Evolutionary conservation across 2,113 vertebrate species (phyloP), one percentile per base, ranked within the genome.

Genomic region (Holacanthus passer): DNA sequence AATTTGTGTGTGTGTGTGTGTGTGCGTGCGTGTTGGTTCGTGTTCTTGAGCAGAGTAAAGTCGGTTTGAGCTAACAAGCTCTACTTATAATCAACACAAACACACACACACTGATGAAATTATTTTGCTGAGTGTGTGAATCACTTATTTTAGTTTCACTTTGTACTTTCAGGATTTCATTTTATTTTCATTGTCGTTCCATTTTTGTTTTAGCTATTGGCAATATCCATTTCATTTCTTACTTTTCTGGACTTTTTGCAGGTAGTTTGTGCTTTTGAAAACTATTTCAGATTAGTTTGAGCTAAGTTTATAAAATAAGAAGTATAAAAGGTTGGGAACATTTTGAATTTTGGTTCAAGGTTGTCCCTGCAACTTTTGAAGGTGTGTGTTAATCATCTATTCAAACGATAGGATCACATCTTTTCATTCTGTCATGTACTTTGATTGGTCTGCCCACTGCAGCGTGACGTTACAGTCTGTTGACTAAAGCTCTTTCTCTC

Each of bases 371-470:
- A n/a, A 11, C 16, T n/a, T 52, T 53, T 41, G 11, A 55, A 74
- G 32, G 41, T 24, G 13, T 20, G 5, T 27, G 7, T 72, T 83
- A 24, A 71, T 77, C 67, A 43, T 45, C 27, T 32, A 77, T 43
- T 48, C 22, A 53, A 69, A 7, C 62, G 19, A 62, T 7, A 52
- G 37, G 2, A 27, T 47, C 59, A 58, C 48, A 73, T 73, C 50
- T 48, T 75, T 63, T 48, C 45, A 43, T 47, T 9, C n/a, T 45
- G 55, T 6, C 7, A 27, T n/a, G 17, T n/a, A 5, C 14, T 32
- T 69, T 53, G 43, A 73, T 73, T 67, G 27, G 45, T 68, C 37
- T 37, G 31, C 50, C 9, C 59, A 41, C 29, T 68, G n/a, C 58
- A 41, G 59, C 39, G 2, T 67, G 63, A 64, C 9, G 10, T 71